Evolutionary conservation across 2,888 invertebrate species (phyloP), one percentile per base, ranked within the genome.

Genomic region (Cryptophagus acutangulus): DNA sequence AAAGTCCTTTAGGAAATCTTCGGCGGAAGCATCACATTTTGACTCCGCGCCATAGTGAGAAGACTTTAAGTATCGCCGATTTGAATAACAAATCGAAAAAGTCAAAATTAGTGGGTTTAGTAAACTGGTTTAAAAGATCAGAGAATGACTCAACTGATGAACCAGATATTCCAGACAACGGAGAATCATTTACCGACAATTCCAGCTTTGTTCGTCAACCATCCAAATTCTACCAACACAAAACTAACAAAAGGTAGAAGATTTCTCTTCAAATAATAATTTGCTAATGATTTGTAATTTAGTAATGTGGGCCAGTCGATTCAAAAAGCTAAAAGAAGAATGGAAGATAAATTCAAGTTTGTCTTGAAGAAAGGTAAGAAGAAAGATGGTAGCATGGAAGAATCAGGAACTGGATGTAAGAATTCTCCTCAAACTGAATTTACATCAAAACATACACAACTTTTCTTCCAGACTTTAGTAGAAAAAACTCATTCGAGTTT

Each of bases 331-430:
- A 82, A 88, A 59, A 82, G 90, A 53, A 74, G 91, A 55, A 87
- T 95, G 58, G 94, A 95, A 71, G 88, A 92, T 61, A 83, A 93
- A 54, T 74, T 95, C 41, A 82, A 85, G 66, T 83, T 89, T 55
- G 87, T 88, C 5, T 74, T 89, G 36, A 89, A 89, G 64, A 85
- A 85, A 63, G 83, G 84, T 10, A 93, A 92, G 65, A 91, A 88
- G 66, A 87, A 91, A 69, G 83, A 88, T 65, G 87, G 87, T 14
- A 91, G 89, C 59, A 78, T 84, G 47, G 92, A 93, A 71, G 93
- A 94, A 66, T 77, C 84, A 1, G 81, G 84, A 44, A 85, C 85
- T 54, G 81, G 79, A 59, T 82, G 84, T 84, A 69, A 77, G 79
- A 67, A 39, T 2, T 5, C 15, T 10, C 2, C 5, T 5, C 1